These are phyloP conservation scores for Archegozetes longisetosus DNA, from an alignment of 1,140 invertebrate genomes.

Conservation along the genomic window DNA sequence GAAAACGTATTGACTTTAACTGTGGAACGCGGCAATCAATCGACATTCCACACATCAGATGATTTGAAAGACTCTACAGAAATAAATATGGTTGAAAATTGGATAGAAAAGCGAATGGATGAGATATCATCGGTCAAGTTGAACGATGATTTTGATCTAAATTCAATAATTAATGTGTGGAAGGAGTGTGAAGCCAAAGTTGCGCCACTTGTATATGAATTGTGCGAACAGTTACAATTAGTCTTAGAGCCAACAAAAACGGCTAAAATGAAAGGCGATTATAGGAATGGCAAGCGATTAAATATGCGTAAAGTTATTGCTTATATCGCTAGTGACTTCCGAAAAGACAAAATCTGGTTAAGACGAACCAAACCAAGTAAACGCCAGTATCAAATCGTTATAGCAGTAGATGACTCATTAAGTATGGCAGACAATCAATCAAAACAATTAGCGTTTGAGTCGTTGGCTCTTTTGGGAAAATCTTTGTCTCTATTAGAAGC, in stretches of 20 bases:
- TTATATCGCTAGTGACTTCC: conserved; percentile 95
- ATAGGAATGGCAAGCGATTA: conserved; percentile 84
- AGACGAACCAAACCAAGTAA: conserved; percentile 86
- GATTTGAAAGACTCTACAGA: conserved; percentile 14
- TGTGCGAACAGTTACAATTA: conserved; percentile 82
- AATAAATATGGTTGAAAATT: background rate
- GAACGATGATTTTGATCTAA: background rate
- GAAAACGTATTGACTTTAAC: conserved; percentile 47
- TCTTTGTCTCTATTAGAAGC: conserved; percentile 83
- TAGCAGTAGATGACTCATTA: conserved; percentile 94
- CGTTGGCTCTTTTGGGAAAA: conserved; percentile 75
- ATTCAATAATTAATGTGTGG: conserved; percentile 27
- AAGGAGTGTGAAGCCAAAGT: conserved; percentile 39
- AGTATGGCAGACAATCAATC: conserved; percentile 39
- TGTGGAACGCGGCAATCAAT: conserved; percentile 48
- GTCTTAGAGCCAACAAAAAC: conserved; percentile 89
- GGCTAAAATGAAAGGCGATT: conserved; percentile 80
- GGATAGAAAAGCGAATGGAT: conserved; percentile 7
- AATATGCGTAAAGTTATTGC: conserved; percentile 96
- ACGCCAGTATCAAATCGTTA: conserved; percentile 85
- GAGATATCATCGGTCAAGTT: background rate
- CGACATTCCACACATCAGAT: conserved; percentile 44
- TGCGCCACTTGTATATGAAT: conserved; percentile 54
- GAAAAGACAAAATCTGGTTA: conserved; percentile 98
- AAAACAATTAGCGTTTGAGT: conserved; percentile 69